Conservation (phyloP, 2,888 invertebrate species). For the Sphaerophoria taeniata region DNA sequence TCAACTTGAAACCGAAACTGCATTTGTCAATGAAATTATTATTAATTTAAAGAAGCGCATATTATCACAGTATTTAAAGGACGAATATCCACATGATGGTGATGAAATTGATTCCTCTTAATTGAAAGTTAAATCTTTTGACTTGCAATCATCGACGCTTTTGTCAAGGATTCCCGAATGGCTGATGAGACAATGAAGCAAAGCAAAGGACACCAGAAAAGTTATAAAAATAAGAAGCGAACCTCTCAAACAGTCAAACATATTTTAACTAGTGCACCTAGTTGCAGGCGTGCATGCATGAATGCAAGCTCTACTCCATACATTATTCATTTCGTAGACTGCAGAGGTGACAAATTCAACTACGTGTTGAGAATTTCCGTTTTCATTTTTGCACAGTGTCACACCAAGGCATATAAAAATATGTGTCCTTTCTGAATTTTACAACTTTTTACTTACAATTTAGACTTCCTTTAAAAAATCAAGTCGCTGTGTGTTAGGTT, state of each 20-base stretch:
- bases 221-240: background rate
- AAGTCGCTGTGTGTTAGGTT: constrained; percentile 19
- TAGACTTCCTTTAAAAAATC: background rate
- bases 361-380: constrained; percentile 65
- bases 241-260: background rate
- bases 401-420: constrained; percentile 4
- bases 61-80: constrained; percentile 38
- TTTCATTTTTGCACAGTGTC: constrained; percentile 41
- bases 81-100: background rate
- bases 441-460: constrained; percentile 23
- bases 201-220: constrained; percentile 16
- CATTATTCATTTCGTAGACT: constrained; percentile 66
- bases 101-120: constrained; percentile 47
- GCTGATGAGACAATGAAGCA: background rate
- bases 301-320: constrained; percentile 45
- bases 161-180: constrained; percentile 32
- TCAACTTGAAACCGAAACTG: constrained; percentile 39
- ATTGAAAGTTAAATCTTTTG: constrained; percentile 50
- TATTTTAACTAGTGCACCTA: background rate
- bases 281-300: constrained; percentile 25
- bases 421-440: constrained; percentile 26
- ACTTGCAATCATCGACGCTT: constrained; percentile 38
- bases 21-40: constrained; percentile 61
- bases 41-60: constrained; percentile 53
- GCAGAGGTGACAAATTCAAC: constrained; percentile 72